Percentiles rank a stretch among this genome's conserved stretches.
Conservation (phyloP, 2,113 vertebrate species). For the Stigmatopora nigra region DNA sequence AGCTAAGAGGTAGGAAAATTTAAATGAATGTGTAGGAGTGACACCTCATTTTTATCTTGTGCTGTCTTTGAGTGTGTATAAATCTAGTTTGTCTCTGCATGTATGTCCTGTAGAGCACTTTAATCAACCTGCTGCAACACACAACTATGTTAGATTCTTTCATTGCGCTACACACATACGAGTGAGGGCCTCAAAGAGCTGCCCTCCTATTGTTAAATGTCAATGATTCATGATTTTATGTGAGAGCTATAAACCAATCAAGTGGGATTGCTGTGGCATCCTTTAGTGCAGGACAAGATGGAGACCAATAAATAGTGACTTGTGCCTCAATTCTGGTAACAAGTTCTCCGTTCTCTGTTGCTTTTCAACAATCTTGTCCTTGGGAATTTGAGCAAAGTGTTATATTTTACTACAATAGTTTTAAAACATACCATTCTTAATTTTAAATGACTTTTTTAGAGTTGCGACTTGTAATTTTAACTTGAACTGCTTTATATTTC, state of each 20-base stretch:
- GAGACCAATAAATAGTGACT: conserved; percentile 66
- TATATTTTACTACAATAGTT: not conserved
- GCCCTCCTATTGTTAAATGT: conserved; percentile 55
- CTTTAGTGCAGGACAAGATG: conserved; percentile 36
- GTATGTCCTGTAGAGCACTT: conserved; percentile 38
- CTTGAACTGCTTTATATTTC: not conserved
- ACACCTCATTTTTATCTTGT: conserved; percentile 23
- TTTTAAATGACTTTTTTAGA: not conserved
- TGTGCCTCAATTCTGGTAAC: conserved; percentile 15
- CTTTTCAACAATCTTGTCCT: not conserved
- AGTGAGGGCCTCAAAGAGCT: conserved; percentile 33
- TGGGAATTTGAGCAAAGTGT: not conserved
- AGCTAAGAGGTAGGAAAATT: conserved; percentile 8
- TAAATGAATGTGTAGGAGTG: conserved; percentile 24
- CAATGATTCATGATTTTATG: conserved; percentile 68
- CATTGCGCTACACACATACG: not conserved
- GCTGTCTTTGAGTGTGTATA: conserved; percentile 22
- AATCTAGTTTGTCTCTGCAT: conserved; percentile 31
- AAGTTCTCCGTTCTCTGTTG: conserved; percentile 10
- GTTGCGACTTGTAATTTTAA: not conserved
- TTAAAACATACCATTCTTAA: not conserved
- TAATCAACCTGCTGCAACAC: conserved; percentile 52
- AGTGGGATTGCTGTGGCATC: conserved; percentile 49
- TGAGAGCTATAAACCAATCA: conserved; percentile 66
- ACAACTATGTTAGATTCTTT: not conserved